A percentile compares a stretch with the other conserved stretches of the same genome.
Conservation (phyloP, 2,113 vertebrate genomes). For the Catharus fuscescens region DNA sequence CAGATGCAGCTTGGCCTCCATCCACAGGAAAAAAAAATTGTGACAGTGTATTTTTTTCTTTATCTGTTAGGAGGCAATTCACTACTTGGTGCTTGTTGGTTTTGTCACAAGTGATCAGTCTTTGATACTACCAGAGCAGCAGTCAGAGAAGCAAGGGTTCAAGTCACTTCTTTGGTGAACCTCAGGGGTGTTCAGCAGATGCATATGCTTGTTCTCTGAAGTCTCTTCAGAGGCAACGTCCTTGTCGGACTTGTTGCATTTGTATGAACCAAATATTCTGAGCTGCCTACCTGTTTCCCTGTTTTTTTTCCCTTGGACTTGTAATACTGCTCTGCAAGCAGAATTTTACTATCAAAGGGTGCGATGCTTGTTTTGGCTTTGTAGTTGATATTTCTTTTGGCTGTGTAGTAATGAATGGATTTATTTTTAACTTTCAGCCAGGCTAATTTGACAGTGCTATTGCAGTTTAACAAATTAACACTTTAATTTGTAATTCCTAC, state of each 20-base stretch:
- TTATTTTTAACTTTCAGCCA: slow-evolving; percentile 43
- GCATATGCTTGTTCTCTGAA: background rate
- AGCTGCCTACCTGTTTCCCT: background rate
- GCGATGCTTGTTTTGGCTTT: background rate
- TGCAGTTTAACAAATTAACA: slow-evolving; percentile 49
- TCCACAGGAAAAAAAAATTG: background rate
- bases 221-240: background rate
- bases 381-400: background rate
- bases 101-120: background rate
- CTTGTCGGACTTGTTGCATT: background rate
- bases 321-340: background rate
- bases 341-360: slow-evolving; percentile 4
- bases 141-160: background rate
- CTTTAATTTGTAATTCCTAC: slow-evolving; percentile 33
- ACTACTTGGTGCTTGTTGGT: background rate
- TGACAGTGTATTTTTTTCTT: background rate
- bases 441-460: slow-evolving; percentile 37
- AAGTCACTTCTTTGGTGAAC: background rate
- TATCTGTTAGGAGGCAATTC: background rate
- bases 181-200: slow-evolving; percentile 5
- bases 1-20: background rate
- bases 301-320: background rate
- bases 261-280: background rate
- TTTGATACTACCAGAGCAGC: background rate
- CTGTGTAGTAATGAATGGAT: slow-evolving; percentile 8